A percentile compares a stretch with the other conserved stretches of the same genome.
These are phyloP conservation scores for Muntiacus reevesi DNA, from an alignment of 2,113 vertebrate genomes.

Conservation along the genomic window DNA sequence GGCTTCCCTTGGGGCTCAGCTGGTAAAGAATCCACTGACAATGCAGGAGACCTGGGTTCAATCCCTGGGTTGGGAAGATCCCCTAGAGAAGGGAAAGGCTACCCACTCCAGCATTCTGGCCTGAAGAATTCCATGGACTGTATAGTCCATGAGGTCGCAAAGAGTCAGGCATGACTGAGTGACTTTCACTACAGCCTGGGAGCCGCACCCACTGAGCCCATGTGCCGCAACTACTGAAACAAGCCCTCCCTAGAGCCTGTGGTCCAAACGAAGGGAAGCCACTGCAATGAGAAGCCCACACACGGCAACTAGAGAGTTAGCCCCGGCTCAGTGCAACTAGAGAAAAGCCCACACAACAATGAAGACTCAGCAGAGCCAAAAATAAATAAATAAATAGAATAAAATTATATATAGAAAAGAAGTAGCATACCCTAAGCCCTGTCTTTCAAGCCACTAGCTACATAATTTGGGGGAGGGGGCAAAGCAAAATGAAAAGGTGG, in stretches of 20 bases:
- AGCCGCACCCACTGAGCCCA: neutral
- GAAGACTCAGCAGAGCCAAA: neutral
- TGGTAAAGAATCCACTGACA: neutral
- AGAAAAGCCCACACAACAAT: rapidly evolving
- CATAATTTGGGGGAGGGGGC: neutral
- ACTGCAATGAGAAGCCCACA: neutral
- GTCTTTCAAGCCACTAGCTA: neutral
- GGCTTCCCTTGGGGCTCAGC: neutral
- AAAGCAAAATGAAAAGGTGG: neutral
- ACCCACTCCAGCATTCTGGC: neutral
- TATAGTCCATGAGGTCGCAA: neutral
- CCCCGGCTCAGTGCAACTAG: neutral
- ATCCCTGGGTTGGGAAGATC: neutral
- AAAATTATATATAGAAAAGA: neutral
- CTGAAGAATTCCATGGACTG: neutral
- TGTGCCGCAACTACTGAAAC: neutral
- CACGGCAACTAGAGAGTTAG: neutral
- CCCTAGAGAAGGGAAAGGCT: neutral
- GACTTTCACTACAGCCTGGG: neutral
- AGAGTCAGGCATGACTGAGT: neutral
- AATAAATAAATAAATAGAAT: neutral
- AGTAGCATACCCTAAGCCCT: neutral
- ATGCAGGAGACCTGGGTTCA: neutral
- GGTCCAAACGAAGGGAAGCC: neutral
- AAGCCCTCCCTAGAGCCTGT: neutral